Evolutionary conservation across 2,113 vertebrate genomes (phyloP), one percentile per base, ranked within the genome.

Genomic region (Illadopsis cleaveri): DNA sequence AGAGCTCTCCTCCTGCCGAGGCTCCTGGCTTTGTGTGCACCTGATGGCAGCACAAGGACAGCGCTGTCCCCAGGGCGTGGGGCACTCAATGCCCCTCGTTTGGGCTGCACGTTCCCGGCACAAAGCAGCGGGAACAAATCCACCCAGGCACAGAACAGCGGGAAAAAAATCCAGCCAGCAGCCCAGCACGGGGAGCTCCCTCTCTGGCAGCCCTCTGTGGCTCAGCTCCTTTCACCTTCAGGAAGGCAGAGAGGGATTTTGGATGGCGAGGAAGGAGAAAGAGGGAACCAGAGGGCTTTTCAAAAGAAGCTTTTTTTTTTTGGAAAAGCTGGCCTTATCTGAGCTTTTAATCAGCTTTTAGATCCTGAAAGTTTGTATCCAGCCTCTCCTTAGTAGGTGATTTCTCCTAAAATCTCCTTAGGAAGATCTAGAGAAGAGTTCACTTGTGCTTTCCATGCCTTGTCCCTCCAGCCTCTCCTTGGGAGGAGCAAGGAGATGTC

Each of bases 21-120:
- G 84, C 30, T 62, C 58, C 64, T 25, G 93, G 53, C 92, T 97
- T 96, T 95, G 97, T 96, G 77, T 96, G 97, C 89, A 97, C 96
- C 96, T 96, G 96, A 91, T 61, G 95, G 93, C 89, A 93, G 57
- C 4, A 2, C 94, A 94, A 96, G 94, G 95, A 94, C 91, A 93
- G 88, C 1, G 12, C 54, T 19, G 40, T 96, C 89, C 93, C 95
- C 60, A 22, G 93, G 92, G 96, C 75, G 4, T 3, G 25, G 56
- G 84, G 54, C 91, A 65, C 51, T 68, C 31, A 81, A 65, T 62
- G 72, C 69, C 72, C 10, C 4, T 53, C 33, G 86, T 15, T 57
- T 54, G 88, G 77, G 70, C 48, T 88, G 84, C 42, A 12, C 54
- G 40, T 72, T 69, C 69, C 66, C 25, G 83, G 11, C 89, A 53